Evolutionary conservation across 2,113 vertebrate species (phyloP).

Genomic region (Malurus melanocephalus): DNA sequence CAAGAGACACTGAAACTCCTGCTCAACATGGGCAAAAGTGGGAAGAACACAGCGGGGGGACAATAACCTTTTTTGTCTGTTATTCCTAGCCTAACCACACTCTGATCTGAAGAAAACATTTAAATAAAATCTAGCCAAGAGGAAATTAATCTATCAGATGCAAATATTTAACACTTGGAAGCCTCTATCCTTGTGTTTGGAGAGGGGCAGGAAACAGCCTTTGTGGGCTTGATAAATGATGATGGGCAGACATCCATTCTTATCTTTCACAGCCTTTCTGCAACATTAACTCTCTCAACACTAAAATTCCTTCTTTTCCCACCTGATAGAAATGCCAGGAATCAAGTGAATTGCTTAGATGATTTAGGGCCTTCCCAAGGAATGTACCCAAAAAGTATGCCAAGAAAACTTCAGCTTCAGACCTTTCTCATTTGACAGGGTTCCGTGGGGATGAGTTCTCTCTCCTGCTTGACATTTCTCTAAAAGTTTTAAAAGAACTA

Average conservation of each 20-base stretch:
- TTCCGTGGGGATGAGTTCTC: background rate
- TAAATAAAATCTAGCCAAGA: background rate
- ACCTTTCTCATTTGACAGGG: background rate
- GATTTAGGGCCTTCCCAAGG: background rate
- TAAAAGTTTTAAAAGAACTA: background rate
- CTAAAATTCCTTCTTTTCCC: background rate
- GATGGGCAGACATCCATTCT: background rate
- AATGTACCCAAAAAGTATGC: background rate
- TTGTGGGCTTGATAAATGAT: background rate
- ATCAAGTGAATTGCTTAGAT: background rate
- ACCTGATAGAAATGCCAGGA: background rate
- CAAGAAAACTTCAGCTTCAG: background rate
- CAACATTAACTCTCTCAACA: background rate
- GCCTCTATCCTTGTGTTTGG: background rate
- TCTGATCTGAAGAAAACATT: background rate
- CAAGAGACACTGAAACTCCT: background rate
- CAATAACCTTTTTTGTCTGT: background rate
- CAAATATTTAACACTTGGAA: background rate
- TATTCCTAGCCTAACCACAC: background rate
- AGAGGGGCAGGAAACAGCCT: background rate
- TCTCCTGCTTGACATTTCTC: background rate
- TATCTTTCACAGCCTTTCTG: background rate
- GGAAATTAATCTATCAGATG: background rate
- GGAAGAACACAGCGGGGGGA: background rate
- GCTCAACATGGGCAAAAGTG: background rate